Conservation (phyloP, 1,140 invertebrate species). For the Papilio glaucus region DNA sequence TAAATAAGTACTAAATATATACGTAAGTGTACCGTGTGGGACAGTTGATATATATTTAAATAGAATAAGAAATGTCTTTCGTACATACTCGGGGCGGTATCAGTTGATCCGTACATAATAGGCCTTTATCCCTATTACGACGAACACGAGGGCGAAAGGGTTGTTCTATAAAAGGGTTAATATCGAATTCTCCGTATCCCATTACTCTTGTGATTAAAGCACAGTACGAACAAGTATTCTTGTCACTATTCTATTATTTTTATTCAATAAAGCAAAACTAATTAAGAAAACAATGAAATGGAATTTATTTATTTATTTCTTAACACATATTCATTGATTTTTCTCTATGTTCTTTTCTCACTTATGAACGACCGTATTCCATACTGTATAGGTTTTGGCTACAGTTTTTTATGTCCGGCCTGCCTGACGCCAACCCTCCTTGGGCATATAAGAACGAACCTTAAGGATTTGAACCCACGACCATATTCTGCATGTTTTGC, state of each 20-base stretch:
- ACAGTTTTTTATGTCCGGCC: too few species aligned
- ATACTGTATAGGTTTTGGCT: too few species aligned
- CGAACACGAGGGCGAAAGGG: constrained; percentile 14
- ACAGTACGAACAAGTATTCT: neutral
- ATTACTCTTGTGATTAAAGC: constrained; percentile 14
- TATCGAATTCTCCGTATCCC: constrained; percentile 20
- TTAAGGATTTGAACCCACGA: too few species aligned
- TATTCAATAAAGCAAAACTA: neutral
- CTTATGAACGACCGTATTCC: too few species aligned
- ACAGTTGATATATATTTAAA: constrained; percentile 4
- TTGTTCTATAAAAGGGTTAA: constrained; percentile 16
- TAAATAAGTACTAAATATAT: neutral
- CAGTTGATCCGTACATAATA: constrained; percentile 19
- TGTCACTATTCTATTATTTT: neutral
- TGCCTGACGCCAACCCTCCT: too few species aligned
- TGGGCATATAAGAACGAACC: too few species aligned
- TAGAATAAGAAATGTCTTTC: constrained; percentile 10
- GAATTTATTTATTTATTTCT: too few species aligned
- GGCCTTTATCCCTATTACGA: constrained; percentile 22
- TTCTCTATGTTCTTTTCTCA: too few species aligned
- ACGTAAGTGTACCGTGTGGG: neutral
- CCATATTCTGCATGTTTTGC: too few species aligned
- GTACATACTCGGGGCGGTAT: constrained; percentile 9
- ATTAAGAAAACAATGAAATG: neutral
- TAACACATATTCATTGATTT: too few species aligned